Conservation (phyloP, 2,888 invertebrate genomes). For the Drosophila rubida region DNA sequence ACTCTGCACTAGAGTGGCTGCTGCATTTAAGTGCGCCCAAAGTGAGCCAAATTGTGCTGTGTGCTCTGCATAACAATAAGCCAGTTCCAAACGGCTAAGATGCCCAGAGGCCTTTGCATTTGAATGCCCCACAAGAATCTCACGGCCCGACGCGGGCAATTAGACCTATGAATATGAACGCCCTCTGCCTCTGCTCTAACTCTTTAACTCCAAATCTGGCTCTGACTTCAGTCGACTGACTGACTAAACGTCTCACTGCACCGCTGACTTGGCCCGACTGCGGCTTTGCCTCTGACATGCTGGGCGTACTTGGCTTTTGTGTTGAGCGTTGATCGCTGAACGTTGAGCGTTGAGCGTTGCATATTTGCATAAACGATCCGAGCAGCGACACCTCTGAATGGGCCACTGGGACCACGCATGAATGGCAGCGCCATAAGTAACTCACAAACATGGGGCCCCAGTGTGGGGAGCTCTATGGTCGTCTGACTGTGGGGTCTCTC, state of each 20-base stretch:
- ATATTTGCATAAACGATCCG: constrained; percentile 75
- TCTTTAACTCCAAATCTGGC: neutral
- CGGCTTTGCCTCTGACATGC: constrained; percentile 49
- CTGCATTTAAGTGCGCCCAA: constrained; percentile 60
- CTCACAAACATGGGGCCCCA: neutral
- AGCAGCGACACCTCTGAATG: constrained; percentile 74
- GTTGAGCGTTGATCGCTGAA: constrained; percentile 57
- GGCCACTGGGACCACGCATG: constrained; percentile 72
- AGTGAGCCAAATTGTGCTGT: constrained; percentile 49
- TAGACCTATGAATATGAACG: constrained; percentile 63
- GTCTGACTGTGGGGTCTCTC: constrained; percentile 47
- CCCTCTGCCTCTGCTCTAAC: constrained; percentile 21
- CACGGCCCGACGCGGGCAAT: constrained; percentile 63
- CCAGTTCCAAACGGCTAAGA: constrained; percentile 9
- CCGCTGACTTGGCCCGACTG: constrained; percentile 16
- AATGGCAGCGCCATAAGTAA: constrained; percentile 51
- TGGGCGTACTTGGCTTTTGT: constrained; percentile 69
- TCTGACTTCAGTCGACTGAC: constrained; percentile 24
- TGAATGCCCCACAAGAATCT: constrained; percentile 59
- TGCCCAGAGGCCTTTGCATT: constrained; percentile 44
- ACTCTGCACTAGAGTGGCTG: constrained; percentile 49
- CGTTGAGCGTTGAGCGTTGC: constrained; percentile 61
- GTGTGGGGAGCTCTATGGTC: constrained; percentile 20
- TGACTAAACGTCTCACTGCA: constrained; percentile 33
- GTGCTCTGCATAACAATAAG: constrained; percentile 60